Evolutionary conservation across 2,113 vertebrate genomes (phyloP).

Genomic region (Isichthys henryi): DNA sequence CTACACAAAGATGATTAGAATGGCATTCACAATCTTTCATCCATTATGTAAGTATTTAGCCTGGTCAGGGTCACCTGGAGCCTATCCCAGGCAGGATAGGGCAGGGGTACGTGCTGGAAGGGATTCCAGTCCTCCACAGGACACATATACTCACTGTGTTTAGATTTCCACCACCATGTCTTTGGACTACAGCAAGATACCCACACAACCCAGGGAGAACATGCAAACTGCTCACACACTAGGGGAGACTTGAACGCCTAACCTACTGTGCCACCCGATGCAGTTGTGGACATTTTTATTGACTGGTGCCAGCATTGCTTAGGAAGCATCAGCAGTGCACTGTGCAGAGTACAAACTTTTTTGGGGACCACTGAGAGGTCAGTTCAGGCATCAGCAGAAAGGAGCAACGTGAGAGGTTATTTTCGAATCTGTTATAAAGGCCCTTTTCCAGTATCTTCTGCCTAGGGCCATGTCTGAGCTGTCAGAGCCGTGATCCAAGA

Average conservation of each 20-base stretch:
- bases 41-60: not conserved
- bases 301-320: not conserved
- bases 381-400: not conserved
- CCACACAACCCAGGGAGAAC: not conserved
- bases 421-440: not conserved
- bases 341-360: not conserved
- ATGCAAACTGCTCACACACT: not conserved
- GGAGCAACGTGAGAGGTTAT: not conserved
- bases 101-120: not conserved
- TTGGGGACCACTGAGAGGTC: not conserved
- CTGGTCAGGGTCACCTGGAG: not conserved
- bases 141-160: not conserved
- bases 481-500: conserved; percentile 35
- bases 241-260: not conserved
- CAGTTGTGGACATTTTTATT: not conserved
- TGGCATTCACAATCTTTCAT: not conserved
- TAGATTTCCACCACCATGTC: not conserved
- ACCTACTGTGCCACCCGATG: not conserved
- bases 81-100: not conserved
- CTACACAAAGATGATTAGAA: not conserved
- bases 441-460: not conserved
- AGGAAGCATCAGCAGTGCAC: not conserved
- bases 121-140: not conserved
- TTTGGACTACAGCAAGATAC: not conserved
- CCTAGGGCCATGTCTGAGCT: conserved; percentile 23